Conservation (phyloP, 2,113 vertebrate species). For the Desmodus rotundus region DNA sequence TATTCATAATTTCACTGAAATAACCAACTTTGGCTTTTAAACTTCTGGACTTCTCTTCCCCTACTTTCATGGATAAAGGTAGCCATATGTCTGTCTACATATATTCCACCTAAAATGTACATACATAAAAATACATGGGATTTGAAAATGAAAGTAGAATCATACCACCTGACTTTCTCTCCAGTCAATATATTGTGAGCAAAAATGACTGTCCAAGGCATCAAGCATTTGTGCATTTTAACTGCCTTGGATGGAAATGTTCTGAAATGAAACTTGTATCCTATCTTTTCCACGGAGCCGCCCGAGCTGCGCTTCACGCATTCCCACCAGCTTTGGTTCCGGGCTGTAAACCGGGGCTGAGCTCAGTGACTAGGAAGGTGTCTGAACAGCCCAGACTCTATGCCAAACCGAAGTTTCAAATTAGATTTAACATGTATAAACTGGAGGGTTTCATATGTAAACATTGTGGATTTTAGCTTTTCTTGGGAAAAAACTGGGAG, state of each 20-base stretch:
- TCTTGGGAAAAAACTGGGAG: background rate
- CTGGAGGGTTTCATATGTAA: constrained; percentile 22
- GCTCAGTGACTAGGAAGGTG: background rate
- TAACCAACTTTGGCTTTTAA: background rate
- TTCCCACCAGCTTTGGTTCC: too few species aligned
- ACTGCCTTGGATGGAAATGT: background rate
- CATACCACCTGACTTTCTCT: background rate
- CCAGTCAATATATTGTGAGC: background rate
- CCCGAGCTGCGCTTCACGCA: background rate
- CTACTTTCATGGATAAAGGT: background rate
- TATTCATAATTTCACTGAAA: background rate
- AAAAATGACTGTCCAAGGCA: background rate
- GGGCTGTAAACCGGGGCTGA: background rate
- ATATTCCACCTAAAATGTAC: background rate
- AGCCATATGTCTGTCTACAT: background rate
- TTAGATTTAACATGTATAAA: constrained; percentile 27
- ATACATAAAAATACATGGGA: background rate
- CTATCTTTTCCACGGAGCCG: background rate
- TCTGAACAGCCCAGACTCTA: background rate
- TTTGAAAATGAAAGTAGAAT: constrained; percentile 16
- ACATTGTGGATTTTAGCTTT: background rate
- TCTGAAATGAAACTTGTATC: background rate
- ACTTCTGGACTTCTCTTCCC: background rate
- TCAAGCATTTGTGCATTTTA: background rate
- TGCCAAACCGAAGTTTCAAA: background rate